These are phyloP conservation scores for Cactoblastis cactorum DNA, from an alignment of 2,888 invertebrate genomes.

Conservation along the genomic window DNA sequence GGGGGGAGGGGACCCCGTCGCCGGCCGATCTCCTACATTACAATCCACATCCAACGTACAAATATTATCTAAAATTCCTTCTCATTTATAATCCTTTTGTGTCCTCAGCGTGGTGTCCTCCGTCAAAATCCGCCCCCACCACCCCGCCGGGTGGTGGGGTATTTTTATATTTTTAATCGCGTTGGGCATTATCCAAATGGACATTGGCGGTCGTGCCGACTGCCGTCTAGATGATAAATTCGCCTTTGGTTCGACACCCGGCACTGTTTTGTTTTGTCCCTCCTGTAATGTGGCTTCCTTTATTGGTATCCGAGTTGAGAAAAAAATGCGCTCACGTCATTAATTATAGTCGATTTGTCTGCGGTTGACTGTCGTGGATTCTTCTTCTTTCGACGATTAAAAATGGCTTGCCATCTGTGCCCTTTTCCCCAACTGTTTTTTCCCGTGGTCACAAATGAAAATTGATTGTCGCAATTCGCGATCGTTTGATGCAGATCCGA, in stretches of 20 bases:
- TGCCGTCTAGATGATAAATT: conserved; percentile 78
- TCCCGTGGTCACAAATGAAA: conserved; percentile 56
- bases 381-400: conserved; percentile 68
- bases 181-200: conserved; percentile 80
- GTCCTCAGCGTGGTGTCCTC: conserved; percentile 78
- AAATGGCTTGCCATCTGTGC: conserved; percentile 59
- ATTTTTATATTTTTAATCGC: conserved; percentile 81
- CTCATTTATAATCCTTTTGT: conserved; percentile 81
- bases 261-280: conserved; percentile 70
- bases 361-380: conserved; percentile 64
- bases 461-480: conserved; percentile 70
- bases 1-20: conserved; percentile 32
- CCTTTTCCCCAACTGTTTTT: conserved; percentile 39
- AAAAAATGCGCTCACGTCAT: conserved; percentile 65
- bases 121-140: conserved; percentile 58
- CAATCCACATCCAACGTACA: conserved; percentile 79
- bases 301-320: conserved; percentile 59
- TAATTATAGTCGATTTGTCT: conserved; percentile 75
- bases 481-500: conserved; percentile 68
- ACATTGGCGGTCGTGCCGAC: conserved; percentile 74
- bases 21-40: conserved; percentile 66
- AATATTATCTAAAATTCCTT: conserved; percentile 81
- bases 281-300: conserved; percentile 62
- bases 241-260: conserved; percentile 77
- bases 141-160: conserved; percentile 53